Base-by-base conservation (phyloP, 1,140 invertebrate species). In the Euborellia annulipes region DNA sequence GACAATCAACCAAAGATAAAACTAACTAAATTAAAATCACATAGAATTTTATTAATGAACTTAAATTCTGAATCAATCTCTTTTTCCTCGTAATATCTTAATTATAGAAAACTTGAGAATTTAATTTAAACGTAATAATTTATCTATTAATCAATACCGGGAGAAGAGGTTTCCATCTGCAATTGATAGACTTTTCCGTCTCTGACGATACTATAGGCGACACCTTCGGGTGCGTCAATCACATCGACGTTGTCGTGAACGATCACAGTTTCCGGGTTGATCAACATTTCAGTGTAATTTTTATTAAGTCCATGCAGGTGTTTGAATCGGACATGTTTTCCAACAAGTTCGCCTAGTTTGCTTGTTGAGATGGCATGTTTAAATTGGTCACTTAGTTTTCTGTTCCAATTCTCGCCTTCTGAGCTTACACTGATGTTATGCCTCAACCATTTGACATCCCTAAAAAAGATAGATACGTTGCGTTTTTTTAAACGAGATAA, bases 181-280 rank as follows among this genome's bases (percentile, higher is more conserved):
- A 82, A 70, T 51, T 74, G 75, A 55, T 79, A 78, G 38, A 67
- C 70, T 0, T 72, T 64, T 3, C 71, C 70, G 54, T 76, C 71
- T n/a, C 70, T 66, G 30, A 76, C 64, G 3, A 62, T 68, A 42
- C 69, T 70, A 46, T 81, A 81, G 27, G 76, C 68, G 9, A 67
- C 64, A 3, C 63, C 62, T 50, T 78, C 70, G 39, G 74, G 68
- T 0, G 72, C 64, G 37, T 79, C 70, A 13, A 68, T 70, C 2
- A 84, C 71, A 50, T 85, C 78, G n/a, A 85, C 69, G 51, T 83
- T 85, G 47, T 85, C 78, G 52, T 82, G 78, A 2, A 79, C 68
- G 18, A 83, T 64, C 45, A 73, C 80, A 11, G 83, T 70, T 17
- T 79, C 65, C 8, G 76, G 67, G 0, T 74, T 64, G n/a, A 72